A percentile compares a stretch with the other conserved stretches of the same genome.
Conservation (phyloP, 2,797 vertebrate genomes). For the Rhabdophis nuchalis region DNA sequence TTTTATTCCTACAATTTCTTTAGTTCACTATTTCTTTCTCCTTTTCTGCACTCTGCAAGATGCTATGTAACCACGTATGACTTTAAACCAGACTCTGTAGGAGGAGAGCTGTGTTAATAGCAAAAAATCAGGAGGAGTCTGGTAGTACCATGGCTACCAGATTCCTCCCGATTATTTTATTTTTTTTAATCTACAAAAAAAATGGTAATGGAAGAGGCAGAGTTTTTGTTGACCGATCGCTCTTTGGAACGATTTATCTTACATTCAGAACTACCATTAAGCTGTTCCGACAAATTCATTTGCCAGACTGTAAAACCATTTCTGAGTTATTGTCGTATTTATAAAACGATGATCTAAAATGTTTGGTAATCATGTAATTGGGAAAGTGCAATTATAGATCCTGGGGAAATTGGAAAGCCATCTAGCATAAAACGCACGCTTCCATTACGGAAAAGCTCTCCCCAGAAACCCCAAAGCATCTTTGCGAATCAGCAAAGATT, state of each 20-base stretch:
- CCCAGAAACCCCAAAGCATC: not conserved
- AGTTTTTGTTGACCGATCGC: not conserved
- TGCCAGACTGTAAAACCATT: not conserved
- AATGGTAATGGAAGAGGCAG: not conserved
- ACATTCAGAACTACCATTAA: not conserved
- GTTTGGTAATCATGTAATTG: not conserved
- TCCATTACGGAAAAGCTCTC: no score
- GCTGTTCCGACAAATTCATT: not conserved
- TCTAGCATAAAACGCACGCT: not conserved
- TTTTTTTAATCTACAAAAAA: not conserved
- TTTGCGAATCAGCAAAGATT: not conserved
- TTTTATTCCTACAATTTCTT: not conserved
- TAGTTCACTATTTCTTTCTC: not conserved
- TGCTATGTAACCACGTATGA: not conserved
- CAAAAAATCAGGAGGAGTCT: not conserved
- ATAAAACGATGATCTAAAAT: not conserved
- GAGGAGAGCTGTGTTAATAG: not conserved
- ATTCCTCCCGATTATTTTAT: not conserved
- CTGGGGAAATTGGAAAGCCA: not conserved
- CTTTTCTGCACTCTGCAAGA: not conserved
- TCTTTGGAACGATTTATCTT: not conserved
- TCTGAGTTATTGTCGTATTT: not conserved
- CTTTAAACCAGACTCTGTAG: not conserved
- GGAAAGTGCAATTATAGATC: not conserved
- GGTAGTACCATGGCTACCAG: not conserved